Base-by-base conservation (phyloP, 2,113 vertebrate species). In the Vireo altiloquus region DNA sequence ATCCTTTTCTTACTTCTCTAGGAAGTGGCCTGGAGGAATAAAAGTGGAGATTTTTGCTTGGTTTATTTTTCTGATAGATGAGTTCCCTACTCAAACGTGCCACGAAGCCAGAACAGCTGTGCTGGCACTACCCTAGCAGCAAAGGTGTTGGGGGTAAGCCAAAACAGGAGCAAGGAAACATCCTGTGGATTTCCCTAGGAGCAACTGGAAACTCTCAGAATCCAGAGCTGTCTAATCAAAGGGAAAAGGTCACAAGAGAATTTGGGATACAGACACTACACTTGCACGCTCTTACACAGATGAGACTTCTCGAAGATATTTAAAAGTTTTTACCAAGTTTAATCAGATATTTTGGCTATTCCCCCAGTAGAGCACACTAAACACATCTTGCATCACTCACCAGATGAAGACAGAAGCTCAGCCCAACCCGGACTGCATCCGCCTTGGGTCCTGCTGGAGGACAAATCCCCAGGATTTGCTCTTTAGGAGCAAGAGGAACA, bases 321-420 rank as follows among this genome's bases (percentile, higher is more conserved):
- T 5, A 7, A 33, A 8, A 2, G 7, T 2, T 30, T 33, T 68
- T 27, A 11, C 7, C 11, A 40, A 7, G 39, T 44, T 80, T 37
- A 71, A 60, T 21, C 35, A 30, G 22, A 4, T 49, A 9, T 19
- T 69, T 80, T 37, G 27, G 15, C n/a, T 76, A 3, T 69, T 80
- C 22, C 31, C 22, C 7, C 35, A n/a, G 21, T 0, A 53, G 10
- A 37, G 22, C 60, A 52, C 15, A 52, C 15, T 35, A 9, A 82
- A 42, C 17, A n/a, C 21, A 37, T 23, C 39, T 39, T 7, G 42
- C 42, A 40, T 24, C 0, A 0, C 21, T 33, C 44, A 21, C 13
- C 39, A 77, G 33, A 30, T 11, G 28, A 79, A 13, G 52, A 28
- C 50, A 69, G 28, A 64, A 27, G 31, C 68, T 53, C 71, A 49